phyloP scores from a whole-genome alignment of 2,113 vertebrate genomes.

The Leuciscus idus region DNA sequence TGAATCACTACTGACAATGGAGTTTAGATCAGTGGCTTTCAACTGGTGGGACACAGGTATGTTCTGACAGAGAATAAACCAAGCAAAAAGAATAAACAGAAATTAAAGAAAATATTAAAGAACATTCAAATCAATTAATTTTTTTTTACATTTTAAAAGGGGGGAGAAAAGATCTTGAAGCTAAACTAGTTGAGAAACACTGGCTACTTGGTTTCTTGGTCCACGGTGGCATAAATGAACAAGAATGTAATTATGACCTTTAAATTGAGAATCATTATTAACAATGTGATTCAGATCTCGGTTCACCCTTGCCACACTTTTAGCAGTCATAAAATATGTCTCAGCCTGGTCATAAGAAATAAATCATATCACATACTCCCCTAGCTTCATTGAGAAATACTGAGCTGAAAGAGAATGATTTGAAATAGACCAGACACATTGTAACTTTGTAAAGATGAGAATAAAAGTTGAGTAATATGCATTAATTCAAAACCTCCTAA shows the following conservation, averaged over 20 bases:
- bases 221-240: background rate
- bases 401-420: background rate
- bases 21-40: background rate
- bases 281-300: background rate
- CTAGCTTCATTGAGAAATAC: background rate
- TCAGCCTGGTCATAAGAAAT: background rate
- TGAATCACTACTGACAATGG: background rate
- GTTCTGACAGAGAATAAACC: background rate
- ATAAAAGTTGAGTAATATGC: background rate
- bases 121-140: background rate
- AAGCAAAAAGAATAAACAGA: background rate
- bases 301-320: background rate
- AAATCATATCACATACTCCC: background rate
- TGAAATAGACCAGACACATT: background rate
- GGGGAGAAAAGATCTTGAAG: background rate
- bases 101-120: background rate
- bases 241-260: background rate
- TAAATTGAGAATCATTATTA: background rate
- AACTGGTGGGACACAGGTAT: background rate
- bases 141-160: background rate
- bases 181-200: background rate
- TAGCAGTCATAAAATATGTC: background rate
- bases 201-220: background rate
- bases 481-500: background rate
- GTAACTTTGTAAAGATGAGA: background rate